Base-by-base conservation (phyloP, 2,113 vertebrate species). In the Amphiprion ocellaris region DNA sequence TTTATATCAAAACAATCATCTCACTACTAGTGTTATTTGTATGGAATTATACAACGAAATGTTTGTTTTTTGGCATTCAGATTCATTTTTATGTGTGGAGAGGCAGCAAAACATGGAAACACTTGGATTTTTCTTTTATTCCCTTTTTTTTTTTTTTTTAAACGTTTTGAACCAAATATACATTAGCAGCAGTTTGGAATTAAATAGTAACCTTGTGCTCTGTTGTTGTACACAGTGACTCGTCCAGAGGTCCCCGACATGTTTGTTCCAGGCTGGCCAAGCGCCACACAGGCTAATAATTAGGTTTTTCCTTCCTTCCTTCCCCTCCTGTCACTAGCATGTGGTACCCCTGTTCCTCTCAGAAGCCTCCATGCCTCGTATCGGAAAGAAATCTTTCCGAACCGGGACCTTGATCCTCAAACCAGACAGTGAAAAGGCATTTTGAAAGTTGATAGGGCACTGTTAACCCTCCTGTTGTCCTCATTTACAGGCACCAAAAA, bases 41-140 rank as follows among this genome's bases (percentile, higher is more conserved):
- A 90, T 82, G 89, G 77, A 91, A 86, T 86, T 89, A 88, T 89
- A 94, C 83, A 94, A 91, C 88, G 91, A 82, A 78, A 85, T 56
- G 75, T 79, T 86, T 89, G 41, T 79, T 81, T 93, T 94, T 95
- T 94, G 93, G 92, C 93, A 92, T 94, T 93, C 83, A 86, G 78
- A 82, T 83, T 76, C 64, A 88, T 87, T 83, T 84, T 83, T 14
- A 23, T 71, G 50, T 58, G 72, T 79, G 53, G 63, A 83, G 70
- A 94, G 87, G 87, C 88, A 87, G 77, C 63, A 83, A 89, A 81
- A 87, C 82, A 63, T 52, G 49, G 65, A 87, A 85, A 92, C 64
- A 65, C 79, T 70, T 54, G 15, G 66, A 70, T 87, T 81, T 80
- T 87, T 71, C 63, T 53, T 30, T 69, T 77, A 90, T 92, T 94